Evolutionary conservation across 2,888 invertebrate genomes (phyloP).

Genomic region (Caenorhabditis afra): DNA sequence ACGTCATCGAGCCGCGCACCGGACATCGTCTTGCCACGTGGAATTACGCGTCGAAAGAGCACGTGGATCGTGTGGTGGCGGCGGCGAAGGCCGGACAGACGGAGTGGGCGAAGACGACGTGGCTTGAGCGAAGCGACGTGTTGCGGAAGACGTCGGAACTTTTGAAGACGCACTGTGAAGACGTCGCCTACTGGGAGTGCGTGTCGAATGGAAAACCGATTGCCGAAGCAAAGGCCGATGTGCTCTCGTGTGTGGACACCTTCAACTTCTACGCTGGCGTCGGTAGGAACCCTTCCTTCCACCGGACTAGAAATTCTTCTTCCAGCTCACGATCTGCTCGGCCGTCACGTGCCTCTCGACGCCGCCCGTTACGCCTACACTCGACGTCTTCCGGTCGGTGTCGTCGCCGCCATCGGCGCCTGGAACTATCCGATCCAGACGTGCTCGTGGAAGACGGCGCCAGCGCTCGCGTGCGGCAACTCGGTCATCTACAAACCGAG

Average conservation of each 20-base stretch:
- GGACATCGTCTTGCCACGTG: conserved; percentile 55
- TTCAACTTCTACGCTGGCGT: conserved; percentile 83
- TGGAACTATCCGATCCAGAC: conserved; percentile 85
- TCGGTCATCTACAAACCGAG: conserved; percentile 84
- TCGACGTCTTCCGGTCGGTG: conserved; percentile 83
- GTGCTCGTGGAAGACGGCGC: conserved; percentile 82
- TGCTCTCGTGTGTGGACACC: conserved; percentile 83
- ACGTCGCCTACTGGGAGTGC: conserved; percentile 81
- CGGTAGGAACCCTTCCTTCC: conserved; percentile 13
- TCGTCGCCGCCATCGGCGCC: conserved; percentile 83
- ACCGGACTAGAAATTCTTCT: background rate
- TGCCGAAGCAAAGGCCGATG: conserved; percentile 83
- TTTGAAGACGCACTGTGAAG: conserved; percentile 80
- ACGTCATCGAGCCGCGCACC: conserved; percentile 74
- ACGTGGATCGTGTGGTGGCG: conserved; percentile 56
- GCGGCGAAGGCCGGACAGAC: conserved; percentile 58
- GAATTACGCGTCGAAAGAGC: conserved; percentile 49
- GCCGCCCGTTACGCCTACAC: conserved; percentile 82
- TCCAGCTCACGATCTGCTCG: conserved; percentile 75
- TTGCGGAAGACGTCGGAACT: conserved; percentile 71
- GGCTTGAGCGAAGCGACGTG: conserved; percentile 72
- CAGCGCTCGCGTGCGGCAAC: conserved; percentile 84
- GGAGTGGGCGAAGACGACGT: conserved; percentile 56
- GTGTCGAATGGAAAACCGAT: conserved; percentile 84
- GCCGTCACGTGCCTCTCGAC: conserved; percentile 82